phyloP scores from a whole-genome alignment of 2,888 invertebrate species.

The Tridacna crocea region DNA sequence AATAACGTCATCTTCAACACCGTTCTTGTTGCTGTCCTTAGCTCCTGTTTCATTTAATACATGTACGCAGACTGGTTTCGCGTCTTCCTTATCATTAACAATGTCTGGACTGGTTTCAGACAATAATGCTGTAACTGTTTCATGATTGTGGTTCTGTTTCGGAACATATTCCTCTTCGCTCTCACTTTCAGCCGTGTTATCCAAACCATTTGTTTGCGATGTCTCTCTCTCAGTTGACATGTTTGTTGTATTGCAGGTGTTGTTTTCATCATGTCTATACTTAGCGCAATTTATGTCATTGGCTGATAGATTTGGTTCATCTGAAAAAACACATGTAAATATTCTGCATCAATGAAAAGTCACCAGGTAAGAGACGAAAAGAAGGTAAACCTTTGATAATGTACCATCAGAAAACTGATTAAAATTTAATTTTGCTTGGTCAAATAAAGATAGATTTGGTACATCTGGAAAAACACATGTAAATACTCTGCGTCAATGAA shows the following conservation, averaged over 20 bases:
- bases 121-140: background rate
- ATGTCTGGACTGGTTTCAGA: background rate
- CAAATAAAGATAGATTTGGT: too few relatives aligned
- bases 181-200: background rate
- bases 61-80: background rate
- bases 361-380: too few relatives aligned
- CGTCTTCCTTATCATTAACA: background rate
- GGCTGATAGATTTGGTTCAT: too few relatives aligned
- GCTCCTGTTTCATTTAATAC: background rate
- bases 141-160: background rate
- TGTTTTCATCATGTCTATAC: background rate
- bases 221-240: background rate
- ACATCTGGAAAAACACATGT: too few relatives aligned
- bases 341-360: too few relatives aligned
- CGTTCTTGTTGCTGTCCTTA: background rate
- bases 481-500: too few relatives aligned
- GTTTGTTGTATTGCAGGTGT: background rate
- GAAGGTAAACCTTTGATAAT: too few relatives aligned
- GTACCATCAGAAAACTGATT: too few relatives aligned
- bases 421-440: too few relatives aligned
- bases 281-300: too few relatives aligned
- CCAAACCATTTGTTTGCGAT: background rate
- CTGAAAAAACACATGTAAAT: too few relatives aligned
- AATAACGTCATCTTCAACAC: conserved; percentile 37
- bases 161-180: background rate